Evolutionary conservation across 2,797 vertebrate genomes (phyloP).

Genomic region (Erpetoichthys calabaricus): DNA sequence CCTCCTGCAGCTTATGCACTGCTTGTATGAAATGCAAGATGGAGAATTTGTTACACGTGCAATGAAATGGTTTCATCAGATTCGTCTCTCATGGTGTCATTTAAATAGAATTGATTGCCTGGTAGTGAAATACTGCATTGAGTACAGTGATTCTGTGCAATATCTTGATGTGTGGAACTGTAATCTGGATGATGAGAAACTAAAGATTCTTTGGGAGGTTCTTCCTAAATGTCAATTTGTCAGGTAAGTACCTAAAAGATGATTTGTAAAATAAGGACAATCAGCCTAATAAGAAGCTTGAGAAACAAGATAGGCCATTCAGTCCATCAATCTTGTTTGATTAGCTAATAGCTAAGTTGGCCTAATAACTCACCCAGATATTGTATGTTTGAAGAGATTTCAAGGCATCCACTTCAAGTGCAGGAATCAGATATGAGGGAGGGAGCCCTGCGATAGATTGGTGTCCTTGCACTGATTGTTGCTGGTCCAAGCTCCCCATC

Average conservation of each 20-base stretch:
- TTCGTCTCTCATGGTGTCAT: not conserved
- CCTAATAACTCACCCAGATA: no score
- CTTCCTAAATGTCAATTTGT: not conserved
- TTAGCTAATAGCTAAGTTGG: no score
- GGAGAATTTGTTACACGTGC: not conserved
- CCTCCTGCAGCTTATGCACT: not conserved
- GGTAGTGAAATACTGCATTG: not conserved
- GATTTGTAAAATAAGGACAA: no score
- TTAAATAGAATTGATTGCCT: not conserved
- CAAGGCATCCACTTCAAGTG: no score
- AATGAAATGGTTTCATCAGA: not conserved
- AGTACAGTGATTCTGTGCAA: not conserved
- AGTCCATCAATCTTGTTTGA: no score
- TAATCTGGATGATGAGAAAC: not conserved
- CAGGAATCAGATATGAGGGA: no score
- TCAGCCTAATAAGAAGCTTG: no score
- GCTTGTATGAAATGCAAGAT: not conserved
- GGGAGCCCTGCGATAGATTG: no score
- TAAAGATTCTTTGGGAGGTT: not conserved
- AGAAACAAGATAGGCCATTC: no score
- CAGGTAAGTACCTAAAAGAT: not conserved
- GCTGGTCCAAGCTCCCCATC: no score
- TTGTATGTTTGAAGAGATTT: no score
- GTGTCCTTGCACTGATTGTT: no score
- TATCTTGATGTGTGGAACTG: not conserved